phyloP scores from a whole-genome alignment of 2,797 vertebrate species.

The Gallinago nigripennis region DNA sequence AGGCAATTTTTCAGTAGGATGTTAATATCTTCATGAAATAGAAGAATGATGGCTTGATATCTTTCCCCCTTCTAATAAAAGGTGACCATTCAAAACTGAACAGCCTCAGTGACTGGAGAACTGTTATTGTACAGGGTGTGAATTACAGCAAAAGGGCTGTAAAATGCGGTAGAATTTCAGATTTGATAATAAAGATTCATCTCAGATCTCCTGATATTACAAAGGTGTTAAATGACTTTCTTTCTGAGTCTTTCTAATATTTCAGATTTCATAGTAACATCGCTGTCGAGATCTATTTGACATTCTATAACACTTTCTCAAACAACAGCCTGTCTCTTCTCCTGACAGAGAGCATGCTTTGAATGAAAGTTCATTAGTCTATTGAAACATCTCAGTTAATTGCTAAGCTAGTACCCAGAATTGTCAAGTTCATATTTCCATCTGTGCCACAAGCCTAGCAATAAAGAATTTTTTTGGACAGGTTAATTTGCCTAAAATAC shows the following conservation, averaged over 20 bases:
- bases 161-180: background rate
- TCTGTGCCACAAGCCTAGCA: conserved; percentile 67
- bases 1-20: background rate
- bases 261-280: background rate
- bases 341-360: conserved; percentile 65
- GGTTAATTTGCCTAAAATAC: conserved; percentile 79
- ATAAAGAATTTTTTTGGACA: conserved; percentile 74
- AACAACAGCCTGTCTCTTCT: conserved; percentile 58
- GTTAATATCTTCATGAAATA: background rate
- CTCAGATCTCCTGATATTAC: background rate
- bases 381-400: conserved; percentile 74
- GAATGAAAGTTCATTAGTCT: conserved; percentile 74
- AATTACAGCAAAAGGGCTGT: background rate
- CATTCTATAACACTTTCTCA: conserved; percentile 32
- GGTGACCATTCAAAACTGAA: background rate
- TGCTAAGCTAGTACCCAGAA: conserved; percentile 66
- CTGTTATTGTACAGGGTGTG: background rate
- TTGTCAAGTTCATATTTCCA: conserved; percentile 74
- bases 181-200: background rate
- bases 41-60: background rate
- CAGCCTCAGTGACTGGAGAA: background rate
- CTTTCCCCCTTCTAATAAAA: background rate
- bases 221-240: conserved; percentile 48
- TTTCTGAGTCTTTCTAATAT: conserved; percentile 3
- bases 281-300: conserved; percentile 38